These are phyloP conservation scores for Dallia pectoralis DNA, from an alignment of 2,797 vertebrate genomes.

Conservation along the genomic window DNA sequence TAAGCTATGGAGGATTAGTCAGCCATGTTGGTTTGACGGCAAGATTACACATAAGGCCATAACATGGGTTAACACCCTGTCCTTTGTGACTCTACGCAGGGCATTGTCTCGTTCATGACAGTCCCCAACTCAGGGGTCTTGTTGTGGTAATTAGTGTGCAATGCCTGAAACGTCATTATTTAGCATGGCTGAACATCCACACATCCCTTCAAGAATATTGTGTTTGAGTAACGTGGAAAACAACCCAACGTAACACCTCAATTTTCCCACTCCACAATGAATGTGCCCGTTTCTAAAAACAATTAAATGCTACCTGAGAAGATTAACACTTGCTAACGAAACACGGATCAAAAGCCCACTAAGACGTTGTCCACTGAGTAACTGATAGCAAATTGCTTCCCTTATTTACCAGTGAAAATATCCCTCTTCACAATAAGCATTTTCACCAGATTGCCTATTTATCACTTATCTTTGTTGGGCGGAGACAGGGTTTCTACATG, in stretches of 20 bases:
- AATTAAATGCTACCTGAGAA: neutral
- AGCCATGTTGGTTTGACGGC: too few species aligned
- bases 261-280: neutral
- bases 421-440: neutral
- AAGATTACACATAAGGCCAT: too few species aligned
- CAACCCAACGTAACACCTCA: neutral
- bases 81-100: too few species aligned
- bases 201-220: neutral
- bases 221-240: neutral
- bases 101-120: neutral
- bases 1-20: too few species aligned
- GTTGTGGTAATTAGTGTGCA: neutral
- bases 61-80: too few species aligned
- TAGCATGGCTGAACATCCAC: neutral
- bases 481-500: constrained; percentile 7
- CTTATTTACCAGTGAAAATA: neutral
- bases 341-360: neutral
- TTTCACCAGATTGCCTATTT: neutral
- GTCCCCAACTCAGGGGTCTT: neutral
- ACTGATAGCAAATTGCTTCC: neutral
- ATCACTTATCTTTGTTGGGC: too few species aligned
- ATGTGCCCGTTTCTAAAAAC: neutral
- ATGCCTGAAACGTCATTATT: neutral
- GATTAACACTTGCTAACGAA: neutral
- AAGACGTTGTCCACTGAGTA: neutral